These are phyloP conservation scores for Mechanitis mazaeus DNA, from an alignment of 2,888 invertebrate species.

Conservation along the genomic window DNA sequence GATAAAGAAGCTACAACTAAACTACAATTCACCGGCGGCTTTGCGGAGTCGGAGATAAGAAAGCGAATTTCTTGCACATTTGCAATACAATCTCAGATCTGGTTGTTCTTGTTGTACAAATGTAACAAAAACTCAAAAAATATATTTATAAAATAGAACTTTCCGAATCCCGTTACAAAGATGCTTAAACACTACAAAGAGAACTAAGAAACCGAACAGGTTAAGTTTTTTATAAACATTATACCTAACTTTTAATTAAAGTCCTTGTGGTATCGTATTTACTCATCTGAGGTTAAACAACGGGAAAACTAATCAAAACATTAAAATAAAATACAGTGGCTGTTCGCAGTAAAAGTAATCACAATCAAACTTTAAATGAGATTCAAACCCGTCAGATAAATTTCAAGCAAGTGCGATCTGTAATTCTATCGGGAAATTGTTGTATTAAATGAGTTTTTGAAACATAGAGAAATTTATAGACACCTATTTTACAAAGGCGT, in stretches of 20 bases:
- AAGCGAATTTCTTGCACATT: conserved; percentile 6
- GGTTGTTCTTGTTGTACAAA: not conserved
- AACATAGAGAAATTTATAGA: not conserved
- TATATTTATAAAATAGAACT: not conserved
- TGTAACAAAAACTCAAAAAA: not conserved
- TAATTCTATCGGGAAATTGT: conserved; percentile 17
- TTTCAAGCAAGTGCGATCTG: conserved; percentile 19
- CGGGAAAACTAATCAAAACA: conserved; percentile 4
- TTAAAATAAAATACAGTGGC: conserved; percentile 17
- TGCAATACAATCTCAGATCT: conserved; percentile 5
- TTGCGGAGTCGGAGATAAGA: conserved; percentile 2
- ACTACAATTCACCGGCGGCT: not conserved
- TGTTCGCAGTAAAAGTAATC: conserved; percentile 18
- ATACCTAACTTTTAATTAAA: not conserved
- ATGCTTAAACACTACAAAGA: not conserved
- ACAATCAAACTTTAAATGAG: conserved; percentile 28
- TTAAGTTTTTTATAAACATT: not conserved
- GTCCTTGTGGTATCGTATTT: conserved; percentile 2
- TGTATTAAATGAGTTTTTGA: conserved; percentile 19
- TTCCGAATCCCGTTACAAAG: not conserved
- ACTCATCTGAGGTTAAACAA: conserved; percentile 3
- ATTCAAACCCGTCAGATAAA: conserved; percentile 26
- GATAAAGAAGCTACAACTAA: conserved; percentile 2
- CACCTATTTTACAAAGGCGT: too few species aligned
- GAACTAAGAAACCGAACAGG: not conserved